Conservation (phyloP, 2,113 vertebrate species). For the Saimiri boliviensis region DNA sequence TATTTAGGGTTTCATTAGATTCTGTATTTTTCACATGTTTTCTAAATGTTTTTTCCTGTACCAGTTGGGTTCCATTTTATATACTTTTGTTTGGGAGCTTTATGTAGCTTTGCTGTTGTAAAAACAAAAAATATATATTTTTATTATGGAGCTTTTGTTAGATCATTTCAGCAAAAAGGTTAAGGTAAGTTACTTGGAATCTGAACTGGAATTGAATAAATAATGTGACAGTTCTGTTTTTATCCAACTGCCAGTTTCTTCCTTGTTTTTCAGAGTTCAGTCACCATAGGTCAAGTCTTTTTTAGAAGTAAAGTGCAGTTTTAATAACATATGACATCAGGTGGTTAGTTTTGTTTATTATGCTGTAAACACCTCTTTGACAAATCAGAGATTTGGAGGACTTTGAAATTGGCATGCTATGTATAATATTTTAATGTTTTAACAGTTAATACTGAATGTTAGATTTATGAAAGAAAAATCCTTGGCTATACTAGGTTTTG, state of each 20-base stretch:
- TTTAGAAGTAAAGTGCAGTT: constrained; percentile 18
- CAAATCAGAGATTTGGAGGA: neutral
- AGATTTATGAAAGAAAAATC: constrained; percentile 18
- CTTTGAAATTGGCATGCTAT: neutral
- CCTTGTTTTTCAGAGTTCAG: neutral
- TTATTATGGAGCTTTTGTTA: neutral
- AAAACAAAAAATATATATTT: neutral
- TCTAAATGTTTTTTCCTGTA: neutral
- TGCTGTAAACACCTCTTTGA: neutral
- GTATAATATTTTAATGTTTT: neutral
- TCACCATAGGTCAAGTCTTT: neutral
- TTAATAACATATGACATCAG: neutral
- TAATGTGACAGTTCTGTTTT: neutral
- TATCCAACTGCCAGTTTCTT: neutral
- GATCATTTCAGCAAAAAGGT: neutral
- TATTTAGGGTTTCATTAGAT: neutral
- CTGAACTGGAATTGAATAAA: neutral
- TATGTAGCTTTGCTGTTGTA: neutral
- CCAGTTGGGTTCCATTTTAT: neutral
- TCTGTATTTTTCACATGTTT: neutral
- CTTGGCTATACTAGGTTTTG: neutral
- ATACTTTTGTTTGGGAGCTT: neutral
- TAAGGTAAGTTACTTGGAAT: neutral
- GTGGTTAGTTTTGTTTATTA: neutral
- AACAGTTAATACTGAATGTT: neutral